These are phyloP conservation scores for Cremastinae sp. DNA, from an alignment of 2,888 invertebrate species.

Conservation along the genomic window DNA sequence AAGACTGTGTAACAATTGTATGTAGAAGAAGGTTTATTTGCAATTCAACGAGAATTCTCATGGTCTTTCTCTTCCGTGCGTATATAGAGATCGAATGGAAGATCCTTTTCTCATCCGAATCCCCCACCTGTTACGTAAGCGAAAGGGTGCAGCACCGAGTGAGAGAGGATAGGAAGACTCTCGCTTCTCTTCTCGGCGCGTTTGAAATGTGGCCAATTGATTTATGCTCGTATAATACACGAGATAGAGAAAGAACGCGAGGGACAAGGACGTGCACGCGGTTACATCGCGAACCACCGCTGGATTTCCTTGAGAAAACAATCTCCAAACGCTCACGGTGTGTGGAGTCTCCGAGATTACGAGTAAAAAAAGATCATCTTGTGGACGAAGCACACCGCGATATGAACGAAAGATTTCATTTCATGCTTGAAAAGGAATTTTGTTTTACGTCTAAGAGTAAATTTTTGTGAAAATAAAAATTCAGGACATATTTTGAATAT, in stretches of 20 bases:
- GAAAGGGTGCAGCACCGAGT: slow-evolving; percentile 57
- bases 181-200: slow-evolving; percentile 28
- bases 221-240: slow-evolving; percentile 68
- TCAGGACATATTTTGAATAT: too few species aligned
- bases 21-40: neutral
- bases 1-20: too few species aligned
- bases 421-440: too few species aligned
- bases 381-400: neutral
- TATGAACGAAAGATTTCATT: neutral
- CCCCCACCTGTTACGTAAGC: slow-evolving; percentile 70
- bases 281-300: slow-evolving; percentile 56
- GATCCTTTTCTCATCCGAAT: slow-evolving; percentile 33
- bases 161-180: slow-evolving; percentile 26
- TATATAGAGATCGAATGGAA: neutral
- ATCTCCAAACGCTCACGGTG: slow-evolving; percentile 69
- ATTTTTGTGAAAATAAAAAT: too few species aligned
- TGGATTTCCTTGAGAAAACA: slow-evolving; percentile 68
- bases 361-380: neutral
- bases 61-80: slow-evolving; percentile 13
- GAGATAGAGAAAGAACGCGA: slow-evolving; percentile 41
- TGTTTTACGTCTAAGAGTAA: too few species aligned
- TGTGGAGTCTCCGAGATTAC: slow-evolving; percentile 47
- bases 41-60: slow-evolving; percentile 2
- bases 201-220: slow-evolving; percentile 70
- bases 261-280: slow-evolving; percentile 54